Percentiles rank a stretch among this genome's conserved stretches.
Conservation (phyloP, 2,888 invertebrate genomes). For the Sisyra terminalis region DNA sequence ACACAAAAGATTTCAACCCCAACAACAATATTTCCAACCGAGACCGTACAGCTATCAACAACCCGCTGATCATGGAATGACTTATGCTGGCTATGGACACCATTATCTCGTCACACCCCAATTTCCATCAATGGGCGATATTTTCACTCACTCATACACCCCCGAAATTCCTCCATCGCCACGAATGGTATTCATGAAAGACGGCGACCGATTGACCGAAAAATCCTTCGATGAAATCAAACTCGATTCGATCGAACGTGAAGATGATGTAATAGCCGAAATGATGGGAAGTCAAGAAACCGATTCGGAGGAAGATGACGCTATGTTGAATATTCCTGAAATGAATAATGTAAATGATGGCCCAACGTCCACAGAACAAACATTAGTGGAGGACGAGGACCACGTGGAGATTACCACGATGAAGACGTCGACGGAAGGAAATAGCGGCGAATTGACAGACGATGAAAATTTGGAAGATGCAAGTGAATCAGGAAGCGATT, state of each 20-base stretch:
- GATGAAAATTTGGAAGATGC: background rate
- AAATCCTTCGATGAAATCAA: conserved; percentile 4
- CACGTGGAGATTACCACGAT: conserved; percentile 6
- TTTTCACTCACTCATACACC: background rate
- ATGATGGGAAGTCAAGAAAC: conserved; percentile 4
- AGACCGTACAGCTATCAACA: background rate
- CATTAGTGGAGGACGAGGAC: conserved; percentile 8
- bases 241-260: conserved; percentile 5
- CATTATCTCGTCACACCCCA: background rate
- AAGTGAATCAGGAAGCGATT: too few species aligned
- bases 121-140: background rate
- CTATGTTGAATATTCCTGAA: conserved; percentile 8
- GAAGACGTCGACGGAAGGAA: conserved; percentile 9
- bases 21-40: conserved; percentile 2
- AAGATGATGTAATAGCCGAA: conserved; percentile 4
- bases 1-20: conserved; percentile 4
- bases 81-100: background rate
- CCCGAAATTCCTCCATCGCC: background rate
- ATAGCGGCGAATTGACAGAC: conserved; percentile 5
- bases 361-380: conserved; percentile 5
- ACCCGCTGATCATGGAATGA: background rate
- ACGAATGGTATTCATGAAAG: background rate
- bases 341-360: too few species aligned
- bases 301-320: conserved; percentile 11
- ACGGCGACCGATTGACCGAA: background rate